Conservation (phyloP, 2,113 vertebrate genomes). For the Galemys pyrenaicus region DNA sequence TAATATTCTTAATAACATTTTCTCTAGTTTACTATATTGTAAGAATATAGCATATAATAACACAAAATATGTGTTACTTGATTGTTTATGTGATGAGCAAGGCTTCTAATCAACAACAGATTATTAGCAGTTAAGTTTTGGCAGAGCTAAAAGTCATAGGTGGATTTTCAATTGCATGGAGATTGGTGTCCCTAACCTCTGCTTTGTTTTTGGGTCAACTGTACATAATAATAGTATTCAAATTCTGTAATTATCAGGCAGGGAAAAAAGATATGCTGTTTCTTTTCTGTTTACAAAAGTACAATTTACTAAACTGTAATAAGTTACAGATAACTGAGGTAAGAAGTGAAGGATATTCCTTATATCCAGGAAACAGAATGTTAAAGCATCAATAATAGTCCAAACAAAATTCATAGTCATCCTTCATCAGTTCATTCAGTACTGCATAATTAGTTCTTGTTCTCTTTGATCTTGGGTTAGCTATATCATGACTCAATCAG, state of each 20-base stretch:
- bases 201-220: too few relatives aligned
- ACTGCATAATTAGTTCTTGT: neutral
- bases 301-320: neutral
- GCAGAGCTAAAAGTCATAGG: too few relatives aligned
- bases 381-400: neutral
- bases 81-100: too few relatives aligned
- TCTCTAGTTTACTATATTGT: too few relatives aligned
- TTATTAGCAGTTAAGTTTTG: too few relatives aligned
- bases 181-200: too few relatives aligned
- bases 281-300: neutral
- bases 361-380: neutral
- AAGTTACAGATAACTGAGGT: neutral
- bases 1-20: too few relatives aligned
- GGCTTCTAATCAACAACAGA: too few relatives aligned
- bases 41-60: too few relatives aligned
- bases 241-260: neutral
- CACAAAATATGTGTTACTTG: too few relatives aligned
- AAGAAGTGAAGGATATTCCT: neutral
- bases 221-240: neutral
- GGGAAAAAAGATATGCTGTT: neutral
- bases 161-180: too few relatives aligned
- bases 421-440: neutral
- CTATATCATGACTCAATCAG: neutral
- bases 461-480: neutral
- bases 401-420: neutral